Evolutionary conservation across 2,797 vertebrate genomes (phyloP), one percentile per base, ranked within the genome.

Genomic region (Hephaestus fuliginosus): DNA sequence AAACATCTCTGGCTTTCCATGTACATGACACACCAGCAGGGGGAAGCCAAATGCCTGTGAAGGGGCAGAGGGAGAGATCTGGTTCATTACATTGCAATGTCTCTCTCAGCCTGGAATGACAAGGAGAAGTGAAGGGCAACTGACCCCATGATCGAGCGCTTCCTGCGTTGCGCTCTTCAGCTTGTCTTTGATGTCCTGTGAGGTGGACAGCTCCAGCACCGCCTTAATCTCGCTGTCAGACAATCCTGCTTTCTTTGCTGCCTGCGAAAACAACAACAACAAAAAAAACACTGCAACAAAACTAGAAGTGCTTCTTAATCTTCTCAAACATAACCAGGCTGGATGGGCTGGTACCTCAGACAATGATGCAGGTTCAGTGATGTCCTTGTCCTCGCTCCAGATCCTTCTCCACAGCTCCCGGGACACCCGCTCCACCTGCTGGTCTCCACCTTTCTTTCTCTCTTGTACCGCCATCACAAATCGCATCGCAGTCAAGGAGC

Each of bases 31-130:
- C 84, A 98, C 95, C 1, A 94, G 48, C 70, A 95, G 36, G 3
- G 98, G 98, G 85, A 99, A 92, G 43, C 98, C 98, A 88, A 99
- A 99, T 0, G 96, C 93, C 98, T 99, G 81, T 2, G 10, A 57
- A 41, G 36, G 70, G 2, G 11, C 22, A 66, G 13, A 0, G 22
- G 48, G 25, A 55, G 14, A 63, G 9, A 43, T 49, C 55, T 49
- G 20, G n/a, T 17, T 74, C 5, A 81, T 68, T 43, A 7, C 36
- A 41, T 6, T 10, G 15, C 25, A 41, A 65, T 15, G n/a, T 55
- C 7, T 41, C 7, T 60, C 5, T 15, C 25, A 58, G 33, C 1
- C 13, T 72, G 0, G 62, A 52, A 33, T 25, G 62, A 36, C 20
- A 46, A 61, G 1, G 3, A 62, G 6, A 73, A 25, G 25, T 43